Conservation (phyloP, 2,888 invertebrate genomes). For the Crossocerus cetratus region DNA sequence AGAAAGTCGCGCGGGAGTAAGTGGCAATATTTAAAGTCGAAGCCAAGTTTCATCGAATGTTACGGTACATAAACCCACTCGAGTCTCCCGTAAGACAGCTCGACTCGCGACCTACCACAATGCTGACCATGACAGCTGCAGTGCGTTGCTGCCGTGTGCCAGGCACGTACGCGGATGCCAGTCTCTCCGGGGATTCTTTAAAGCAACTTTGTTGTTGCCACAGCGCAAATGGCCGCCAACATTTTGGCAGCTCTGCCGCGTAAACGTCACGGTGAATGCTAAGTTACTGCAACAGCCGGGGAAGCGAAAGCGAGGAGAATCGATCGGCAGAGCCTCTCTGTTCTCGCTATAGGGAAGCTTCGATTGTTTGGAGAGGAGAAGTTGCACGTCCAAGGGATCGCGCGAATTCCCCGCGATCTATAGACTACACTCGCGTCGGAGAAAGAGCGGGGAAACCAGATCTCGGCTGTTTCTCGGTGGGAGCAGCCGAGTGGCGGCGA, state of each 20-base stretch:
- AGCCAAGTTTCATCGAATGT: not conserved
- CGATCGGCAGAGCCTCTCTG: too few species aligned
- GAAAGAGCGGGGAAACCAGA: constrained; percentile 33
- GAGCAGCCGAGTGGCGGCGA: constrained; percentile 30
- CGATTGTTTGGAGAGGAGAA: too few species aligned
- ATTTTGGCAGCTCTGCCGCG: not conserved
- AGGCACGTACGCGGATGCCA: constrained; percentile 26
- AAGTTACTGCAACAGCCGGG: too few species aligned
- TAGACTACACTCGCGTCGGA: too few species aligned
- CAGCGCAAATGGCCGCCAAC: constrained; percentile 6
- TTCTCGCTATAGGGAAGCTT: too few species aligned
- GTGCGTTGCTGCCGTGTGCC: constrained; percentile 10
- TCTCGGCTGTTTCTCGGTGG: constrained; percentile 31
- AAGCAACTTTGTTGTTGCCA: constrained; percentile 12
- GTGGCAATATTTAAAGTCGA: too few species aligned
- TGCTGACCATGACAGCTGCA: constrained; percentile 43
- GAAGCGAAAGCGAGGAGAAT: too few species aligned
- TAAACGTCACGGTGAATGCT: not conserved
- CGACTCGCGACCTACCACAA: constrained; percentile 42
- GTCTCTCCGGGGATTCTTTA: constrained; percentile 21
- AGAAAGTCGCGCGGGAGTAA: too few species aligned
- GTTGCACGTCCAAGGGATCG: too few species aligned
- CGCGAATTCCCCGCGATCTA: too few species aligned
- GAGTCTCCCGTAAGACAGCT: constrained; percentile 1
- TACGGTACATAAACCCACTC: not conserved